These are phyloP conservation scores for Parambassis ranga DNA, from an alignment of 2,797 vertebrate species.

Conservation along the genomic window DNA sequence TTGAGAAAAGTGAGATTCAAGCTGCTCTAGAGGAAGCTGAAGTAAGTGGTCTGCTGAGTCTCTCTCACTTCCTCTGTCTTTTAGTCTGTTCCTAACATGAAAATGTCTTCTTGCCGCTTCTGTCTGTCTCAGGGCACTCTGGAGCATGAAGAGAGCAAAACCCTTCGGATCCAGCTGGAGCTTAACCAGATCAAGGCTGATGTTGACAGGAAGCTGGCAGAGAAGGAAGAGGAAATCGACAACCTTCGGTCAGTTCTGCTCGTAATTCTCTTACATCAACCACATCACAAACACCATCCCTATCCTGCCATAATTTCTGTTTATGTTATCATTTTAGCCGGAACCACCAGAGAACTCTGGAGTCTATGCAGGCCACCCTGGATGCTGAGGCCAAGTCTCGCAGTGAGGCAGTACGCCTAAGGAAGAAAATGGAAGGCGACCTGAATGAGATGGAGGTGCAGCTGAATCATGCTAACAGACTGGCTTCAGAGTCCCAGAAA, in stretches of 20 bases:
- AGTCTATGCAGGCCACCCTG: conserved; percentile 90
- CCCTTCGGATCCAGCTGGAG: conserved; percentile 90
- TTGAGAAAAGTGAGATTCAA: conserved; percentile 90
- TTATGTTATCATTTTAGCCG: conserved; percentile 68
- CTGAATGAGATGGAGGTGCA: conserved; percentile 96
- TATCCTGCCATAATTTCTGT: not conserved
- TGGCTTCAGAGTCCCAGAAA: conserved; percentile 87
- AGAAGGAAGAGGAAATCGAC: conserved; percentile 93
- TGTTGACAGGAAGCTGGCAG: conserved; percentile 88
- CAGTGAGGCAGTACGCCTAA: conserved; percentile 88
- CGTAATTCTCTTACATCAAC: not conserved
- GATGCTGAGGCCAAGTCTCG: conserved; percentile 89
- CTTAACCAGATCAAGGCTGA: conserved; percentile 92
- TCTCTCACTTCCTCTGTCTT: not conserved
- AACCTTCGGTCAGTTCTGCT: conserved; percentile 74
- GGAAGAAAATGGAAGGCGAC: conserved; percentile 96
- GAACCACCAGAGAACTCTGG: conserved; percentile 91
- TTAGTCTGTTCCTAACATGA: not conserved
- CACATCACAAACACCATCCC: not conserved
- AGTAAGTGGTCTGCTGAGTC: conserved; percentile 66
- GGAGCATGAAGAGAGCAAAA: conserved; percentile 95
- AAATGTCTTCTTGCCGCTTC: not conserved
- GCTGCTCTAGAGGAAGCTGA: conserved; percentile 92
- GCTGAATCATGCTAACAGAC: conserved; percentile 88
- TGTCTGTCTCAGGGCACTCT: conserved; percentile 83